Percentiles rank a stretch among this genome's conserved stretches.
These are phyloP conservation scores for Mohoua ochrocephala DNA, from an alignment of 2,113 vertebrate species.

Conservation along the genomic window DNA sequence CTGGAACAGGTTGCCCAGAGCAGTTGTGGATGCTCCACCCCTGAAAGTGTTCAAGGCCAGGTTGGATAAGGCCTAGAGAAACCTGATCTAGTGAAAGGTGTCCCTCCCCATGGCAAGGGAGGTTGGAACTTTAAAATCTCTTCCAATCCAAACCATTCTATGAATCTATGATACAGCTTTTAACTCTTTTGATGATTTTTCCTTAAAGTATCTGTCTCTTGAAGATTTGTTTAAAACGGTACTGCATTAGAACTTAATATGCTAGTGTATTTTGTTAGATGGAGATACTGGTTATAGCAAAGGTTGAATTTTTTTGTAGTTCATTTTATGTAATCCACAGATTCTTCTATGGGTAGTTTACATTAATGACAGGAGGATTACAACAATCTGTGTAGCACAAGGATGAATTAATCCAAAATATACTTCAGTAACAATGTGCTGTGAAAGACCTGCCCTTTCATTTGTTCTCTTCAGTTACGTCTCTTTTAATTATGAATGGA, in stretches of 20 bases:
- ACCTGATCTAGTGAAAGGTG: neutral
- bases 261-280: neutral
- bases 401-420: neutral
- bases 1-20: neutral
- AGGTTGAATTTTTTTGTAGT: neutral
- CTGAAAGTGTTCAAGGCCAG: neutral
- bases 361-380: neutral
- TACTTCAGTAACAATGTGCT: neutral
- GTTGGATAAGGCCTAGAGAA: neutral
- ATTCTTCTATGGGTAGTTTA: neutral
- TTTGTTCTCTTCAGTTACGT: neutral
- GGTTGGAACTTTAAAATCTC: neutral
- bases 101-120: neutral
- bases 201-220: neutral
- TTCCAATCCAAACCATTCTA: neutral
- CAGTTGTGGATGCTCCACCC: neutral
- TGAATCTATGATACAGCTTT: neutral
- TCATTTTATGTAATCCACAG: neutral
- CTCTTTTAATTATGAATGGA: constrained; percentile 6
- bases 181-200: neutral
- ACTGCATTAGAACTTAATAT: neutral
- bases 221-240: neutral
- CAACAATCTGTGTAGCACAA: neutral
- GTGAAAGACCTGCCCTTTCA: neutral
- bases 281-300: neutral